Evolutionary conservation across 1,140 invertebrate genomes (phyloP).

Genomic region (Heterodera carotae): DNA sequence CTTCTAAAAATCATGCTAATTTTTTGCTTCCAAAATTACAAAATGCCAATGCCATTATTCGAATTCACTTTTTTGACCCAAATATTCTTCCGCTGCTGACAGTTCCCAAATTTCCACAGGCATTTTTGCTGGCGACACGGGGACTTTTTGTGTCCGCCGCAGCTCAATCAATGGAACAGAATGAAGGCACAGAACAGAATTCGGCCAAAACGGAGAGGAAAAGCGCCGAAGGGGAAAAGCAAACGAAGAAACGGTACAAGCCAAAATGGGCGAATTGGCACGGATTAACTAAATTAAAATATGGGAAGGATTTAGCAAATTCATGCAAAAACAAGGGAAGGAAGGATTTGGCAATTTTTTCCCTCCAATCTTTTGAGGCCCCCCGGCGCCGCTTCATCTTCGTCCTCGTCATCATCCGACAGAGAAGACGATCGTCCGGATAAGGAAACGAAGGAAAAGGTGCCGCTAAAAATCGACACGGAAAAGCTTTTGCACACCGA

Average conservation of each 20-base stretch:
- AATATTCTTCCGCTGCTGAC: background rate
- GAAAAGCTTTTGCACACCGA: conserved; percentile 37
- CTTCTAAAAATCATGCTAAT: too few species aligned
- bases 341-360: background rate
- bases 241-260: conserved; percentile 23
- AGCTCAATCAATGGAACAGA: background rate
- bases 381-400: background rate
- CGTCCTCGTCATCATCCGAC: conserved; percentile 7
- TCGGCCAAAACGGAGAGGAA: conserved; percentile 16
- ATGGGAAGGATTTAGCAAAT: too few species aligned
- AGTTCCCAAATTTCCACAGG: background rate
- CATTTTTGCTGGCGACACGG: background rate
- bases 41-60: background rate
- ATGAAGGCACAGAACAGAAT: background rate
- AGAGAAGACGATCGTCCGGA: conserved; percentile 4
- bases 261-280: too few species aligned
- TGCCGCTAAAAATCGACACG: conserved; percentile 29
- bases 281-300: too few species aligned
- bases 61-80: background rate
- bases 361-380: too few species aligned
- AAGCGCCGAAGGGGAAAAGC: conserved; percentile 28
- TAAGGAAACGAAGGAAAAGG: conserved; percentile 10
- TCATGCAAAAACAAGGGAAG: too few species aligned
- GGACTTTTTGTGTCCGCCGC: background rate
- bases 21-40: background rate